phyloP scores from a whole-genome alignment of 2,888 invertebrate genomes.

The Lampropteryx suffumata region DNA sequence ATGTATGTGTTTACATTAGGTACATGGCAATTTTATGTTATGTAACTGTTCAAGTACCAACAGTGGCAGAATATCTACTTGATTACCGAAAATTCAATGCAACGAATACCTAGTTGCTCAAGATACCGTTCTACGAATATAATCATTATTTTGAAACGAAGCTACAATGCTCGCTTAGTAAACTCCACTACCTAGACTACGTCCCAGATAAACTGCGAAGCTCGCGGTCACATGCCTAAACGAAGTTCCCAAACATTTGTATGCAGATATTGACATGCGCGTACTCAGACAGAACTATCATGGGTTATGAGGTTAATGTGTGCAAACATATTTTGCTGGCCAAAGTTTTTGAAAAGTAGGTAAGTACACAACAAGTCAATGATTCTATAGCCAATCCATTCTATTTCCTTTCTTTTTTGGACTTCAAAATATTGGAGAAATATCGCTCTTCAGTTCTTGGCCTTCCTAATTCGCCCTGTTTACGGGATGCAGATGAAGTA shows the following conservation, averaged over 20 bases:
- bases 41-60: too few relatives aligned
- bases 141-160: constrained; percentile 5
- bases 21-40: too few relatives aligned
- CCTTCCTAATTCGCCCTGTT: too few relatives aligned
- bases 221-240: constrained; percentile 40
- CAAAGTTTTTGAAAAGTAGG: too few relatives aligned
- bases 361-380: neutral
- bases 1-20: too few relatives aligned
- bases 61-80: neutral
- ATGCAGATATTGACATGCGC: constrained; percentile 57
- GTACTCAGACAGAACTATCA: constrained; percentile 20
- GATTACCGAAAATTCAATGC: constrained; percentile 1
- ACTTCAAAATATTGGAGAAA: too few relatives aligned
- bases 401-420: too few relatives aligned
- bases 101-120: neutral
- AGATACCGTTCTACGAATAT: constrained; percentile 10
- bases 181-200: constrained; percentile 20
- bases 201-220: constrained; percentile 36
- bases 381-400: too few relatives aligned
- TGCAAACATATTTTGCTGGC: neutral
- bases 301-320: constrained; percentile 15
- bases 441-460: too few relatives aligned
- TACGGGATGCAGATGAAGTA: neutral
- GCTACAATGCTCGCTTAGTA: constrained; percentile 11
- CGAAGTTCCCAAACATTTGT: constrained; percentile 67